Evolutionary conservation across 2,888 invertebrate genomes (phyloP).

Genomic region (Hyppa rectilinea): DNA sequence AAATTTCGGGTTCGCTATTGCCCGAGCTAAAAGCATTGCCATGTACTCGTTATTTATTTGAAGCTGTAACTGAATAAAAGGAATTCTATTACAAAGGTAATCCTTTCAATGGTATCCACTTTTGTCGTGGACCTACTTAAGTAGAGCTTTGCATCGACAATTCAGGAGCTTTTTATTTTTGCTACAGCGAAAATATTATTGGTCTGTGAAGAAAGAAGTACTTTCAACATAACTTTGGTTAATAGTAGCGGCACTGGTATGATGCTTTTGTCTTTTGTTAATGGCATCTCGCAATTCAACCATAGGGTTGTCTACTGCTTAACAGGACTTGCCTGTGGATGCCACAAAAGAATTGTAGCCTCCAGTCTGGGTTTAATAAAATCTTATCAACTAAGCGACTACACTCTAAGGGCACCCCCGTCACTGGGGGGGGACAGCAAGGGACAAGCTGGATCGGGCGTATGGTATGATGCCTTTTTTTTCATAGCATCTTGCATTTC

Average conservation of each 20-base stretch:
- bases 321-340: too few relatives aligned
- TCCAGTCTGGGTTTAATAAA: too few relatives aligned
- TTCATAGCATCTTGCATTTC: too few relatives aligned
- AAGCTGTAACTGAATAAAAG: slow-evolving; percentile 52
- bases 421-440: too few relatives aligned
- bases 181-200: slow-evolving; percentile 17
- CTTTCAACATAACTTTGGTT: neutral
- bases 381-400: too few relatives aligned
- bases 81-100: slow-evolving; percentile 47
- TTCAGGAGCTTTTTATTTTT: slow-evolving; percentile 33
- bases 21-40: slow-evolving; percentile 61
- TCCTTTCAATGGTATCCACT: slow-evolving; percentile 44
- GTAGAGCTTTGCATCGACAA: slow-evolving; percentile 39
- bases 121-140: slow-evolving; percentile 40
- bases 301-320: too few relatives aligned
- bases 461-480: too few relatives aligned
- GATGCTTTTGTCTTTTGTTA: neutral
- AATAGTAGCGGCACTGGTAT: neutral
- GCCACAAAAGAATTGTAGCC: too few relatives aligned
- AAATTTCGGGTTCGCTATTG: slow-evolving; percentile 54
- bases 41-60: slow-evolving; percentile 63
- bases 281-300: too few relatives aligned
- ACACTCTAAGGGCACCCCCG: too few relatives aligned
- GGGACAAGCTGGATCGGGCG: too few relatives aligned
- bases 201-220: neutral